Evolutionary conservation across 1,140 invertebrate genomes (phyloP).

Genomic region (Platyscapa corneri): DNA sequence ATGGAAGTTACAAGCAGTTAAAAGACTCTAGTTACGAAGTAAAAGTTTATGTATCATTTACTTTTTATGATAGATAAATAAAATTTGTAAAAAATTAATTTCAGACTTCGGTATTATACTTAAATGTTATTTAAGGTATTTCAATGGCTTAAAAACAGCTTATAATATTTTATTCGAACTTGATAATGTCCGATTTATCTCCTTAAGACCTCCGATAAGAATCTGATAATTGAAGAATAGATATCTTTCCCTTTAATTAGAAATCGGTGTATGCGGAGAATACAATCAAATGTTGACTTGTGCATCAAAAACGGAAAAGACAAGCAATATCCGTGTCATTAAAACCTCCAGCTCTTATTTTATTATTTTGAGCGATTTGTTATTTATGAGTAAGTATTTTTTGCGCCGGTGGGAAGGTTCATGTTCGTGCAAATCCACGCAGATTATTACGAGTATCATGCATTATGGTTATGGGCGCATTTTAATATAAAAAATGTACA

Average conservation of each 20-base stretch:
- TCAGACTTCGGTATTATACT: too few relatives aligned
- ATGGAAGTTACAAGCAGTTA: too few relatives aligned
- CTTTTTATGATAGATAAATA: too few relatives aligned
- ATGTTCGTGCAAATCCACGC: conserved; percentile 39
- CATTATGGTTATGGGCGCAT: conserved; percentile 39
- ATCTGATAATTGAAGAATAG: not conserved
- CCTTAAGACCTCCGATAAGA: too few relatives aligned
- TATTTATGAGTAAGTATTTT: conserved; percentile 48
- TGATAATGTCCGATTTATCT: too few relatives aligned
- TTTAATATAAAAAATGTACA: not conserved
- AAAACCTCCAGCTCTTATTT: conserved; percentile 43
- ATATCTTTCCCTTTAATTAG: not conserved
- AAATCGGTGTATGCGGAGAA: not conserved
- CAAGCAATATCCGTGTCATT: conserved; percentile 29
- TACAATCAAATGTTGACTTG: not conserved
- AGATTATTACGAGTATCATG: conserved; percentile 50
- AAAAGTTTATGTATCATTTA: too few relatives aligned
- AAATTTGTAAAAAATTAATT: too few relatives aligned
- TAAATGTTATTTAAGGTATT: too few relatives aligned
- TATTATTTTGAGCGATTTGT: conserved; percentile 42
- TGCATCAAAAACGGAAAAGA: not conserved
- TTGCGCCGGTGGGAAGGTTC: conserved; percentile 46
- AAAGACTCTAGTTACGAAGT: too few relatives aligned
- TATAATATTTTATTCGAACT: too few relatives aligned
- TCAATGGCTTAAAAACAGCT: too few relatives aligned